Conservation (phyloP, 2,113 vertebrate species). For the Phainopepla nitens region DNA sequence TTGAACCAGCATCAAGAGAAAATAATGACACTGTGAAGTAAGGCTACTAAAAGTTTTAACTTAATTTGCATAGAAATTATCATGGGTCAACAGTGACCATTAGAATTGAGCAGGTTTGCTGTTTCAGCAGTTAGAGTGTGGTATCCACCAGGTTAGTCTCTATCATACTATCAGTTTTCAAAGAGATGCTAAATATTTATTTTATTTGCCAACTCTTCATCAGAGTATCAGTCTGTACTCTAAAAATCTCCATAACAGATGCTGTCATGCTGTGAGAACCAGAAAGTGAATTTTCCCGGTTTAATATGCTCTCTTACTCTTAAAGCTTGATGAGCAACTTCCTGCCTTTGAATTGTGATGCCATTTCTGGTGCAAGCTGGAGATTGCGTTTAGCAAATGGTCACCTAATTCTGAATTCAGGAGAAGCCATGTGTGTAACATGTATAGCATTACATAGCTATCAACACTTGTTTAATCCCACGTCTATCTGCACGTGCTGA, state of each 20-base stretch:
- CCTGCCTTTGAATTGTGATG: not conserved
- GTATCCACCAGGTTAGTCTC: not conserved
- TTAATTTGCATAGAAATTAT: not conserved
- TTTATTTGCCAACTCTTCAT: not conserved
- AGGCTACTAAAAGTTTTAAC: not conserved
- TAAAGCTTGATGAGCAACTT: not conserved
- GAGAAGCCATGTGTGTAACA: not conserved
- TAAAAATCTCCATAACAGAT: not conserved
- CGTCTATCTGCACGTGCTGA: not conserved
- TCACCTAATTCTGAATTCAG: not conserved
- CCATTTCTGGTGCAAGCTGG: not conserved
- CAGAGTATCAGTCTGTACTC: not conserved
- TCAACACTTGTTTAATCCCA: not conserved
- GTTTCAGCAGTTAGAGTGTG: not conserved
- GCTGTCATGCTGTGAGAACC: not conserved
- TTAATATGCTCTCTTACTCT: not conserved
- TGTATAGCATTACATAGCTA: not conserved
- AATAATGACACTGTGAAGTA: not conserved
- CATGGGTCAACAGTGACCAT: not conserved
- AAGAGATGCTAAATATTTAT: not conserved
- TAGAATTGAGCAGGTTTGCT: not conserved
- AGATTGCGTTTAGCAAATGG: not conserved
- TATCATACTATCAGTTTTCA: not conserved
- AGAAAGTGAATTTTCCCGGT: not conserved
- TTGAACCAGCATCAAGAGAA: not conserved